phyloP scores from a whole-genome alignment of 2,113 vertebrate genomes.

The Odocoileus virginianus region DNA sequence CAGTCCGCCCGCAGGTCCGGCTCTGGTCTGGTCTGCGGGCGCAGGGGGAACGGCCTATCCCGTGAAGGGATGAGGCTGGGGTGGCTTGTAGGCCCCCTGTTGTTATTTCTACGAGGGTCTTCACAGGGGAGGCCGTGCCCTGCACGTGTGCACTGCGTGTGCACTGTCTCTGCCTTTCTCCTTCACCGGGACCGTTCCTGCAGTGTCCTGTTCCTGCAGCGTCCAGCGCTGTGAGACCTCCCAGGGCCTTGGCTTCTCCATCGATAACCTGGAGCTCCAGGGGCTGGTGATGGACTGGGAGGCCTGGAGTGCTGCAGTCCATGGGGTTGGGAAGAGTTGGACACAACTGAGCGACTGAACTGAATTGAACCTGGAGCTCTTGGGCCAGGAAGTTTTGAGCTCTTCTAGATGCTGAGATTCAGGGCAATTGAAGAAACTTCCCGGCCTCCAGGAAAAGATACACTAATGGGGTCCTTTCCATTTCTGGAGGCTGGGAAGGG shows the following conservation, averaged over 20 bases:
- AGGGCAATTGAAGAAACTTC: background rate
- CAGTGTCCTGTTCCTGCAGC: no score
- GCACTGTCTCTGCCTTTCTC: background rate
- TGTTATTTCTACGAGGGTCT: background rate
- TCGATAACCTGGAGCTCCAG: background rate
- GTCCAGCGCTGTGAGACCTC: background rate
- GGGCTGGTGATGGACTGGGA: background rate
- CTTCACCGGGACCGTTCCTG: background rate
- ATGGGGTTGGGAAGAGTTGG: background rate
- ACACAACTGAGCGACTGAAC: background rate
- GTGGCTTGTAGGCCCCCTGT: rapidly evolving
- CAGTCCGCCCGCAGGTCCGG: background rate
- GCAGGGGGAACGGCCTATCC: background rate
- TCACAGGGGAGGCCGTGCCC: background rate
- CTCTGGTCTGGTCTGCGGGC: no score
- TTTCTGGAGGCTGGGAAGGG: no score
- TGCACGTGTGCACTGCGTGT: background rate
- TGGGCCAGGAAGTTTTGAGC: background rate
- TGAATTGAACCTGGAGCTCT: background rate
- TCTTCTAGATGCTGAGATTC: background rate
- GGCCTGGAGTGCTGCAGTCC: background rate
- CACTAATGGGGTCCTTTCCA: no score
- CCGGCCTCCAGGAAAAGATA: background rate
- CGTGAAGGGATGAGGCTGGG: no score
- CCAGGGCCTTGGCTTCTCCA: background rate